These are phyloP conservation scores for Enteromius treurensis DNA, from an alignment of 2,797 vertebrate species.

Conservation along the genomic window DNA sequence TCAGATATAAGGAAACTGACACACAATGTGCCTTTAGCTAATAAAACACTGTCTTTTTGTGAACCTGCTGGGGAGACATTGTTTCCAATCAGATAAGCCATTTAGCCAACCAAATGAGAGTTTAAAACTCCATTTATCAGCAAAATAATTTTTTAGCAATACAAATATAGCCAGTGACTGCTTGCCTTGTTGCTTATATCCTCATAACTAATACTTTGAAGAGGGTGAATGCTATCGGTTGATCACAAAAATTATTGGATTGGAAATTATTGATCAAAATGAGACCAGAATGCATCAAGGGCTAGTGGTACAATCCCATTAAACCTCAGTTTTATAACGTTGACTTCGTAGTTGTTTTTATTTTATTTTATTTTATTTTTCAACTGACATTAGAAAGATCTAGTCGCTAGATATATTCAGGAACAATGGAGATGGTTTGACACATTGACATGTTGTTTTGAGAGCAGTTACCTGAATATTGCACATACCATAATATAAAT, in stretches of 20 bases:
- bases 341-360: background rate
- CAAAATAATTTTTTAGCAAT: background rate
- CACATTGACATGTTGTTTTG: background rate
- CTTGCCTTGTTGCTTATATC: background rate
- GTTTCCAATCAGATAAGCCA: constrained; percentile 10
- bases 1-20: background rate
- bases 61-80: background rate
- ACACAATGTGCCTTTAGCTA: background rate
- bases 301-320: background rate
- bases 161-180: background rate
- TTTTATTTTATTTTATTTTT: background rate
- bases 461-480: background rate
- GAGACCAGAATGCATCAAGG: background rate
- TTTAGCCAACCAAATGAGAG: background rate
- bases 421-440: background rate
- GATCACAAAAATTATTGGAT: background rate
- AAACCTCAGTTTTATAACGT: background rate
- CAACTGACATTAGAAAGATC: background rate
- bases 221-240: background rate
- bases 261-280: background rate
- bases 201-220: background rate
- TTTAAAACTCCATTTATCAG: background rate
- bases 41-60: background rate
- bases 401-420: background rate
- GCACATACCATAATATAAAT: constrained; percentile 23